Evolutionary conservation across 1,140 invertebrate genomes (phyloP).

Genomic region (Patella vulgata): DNA sequence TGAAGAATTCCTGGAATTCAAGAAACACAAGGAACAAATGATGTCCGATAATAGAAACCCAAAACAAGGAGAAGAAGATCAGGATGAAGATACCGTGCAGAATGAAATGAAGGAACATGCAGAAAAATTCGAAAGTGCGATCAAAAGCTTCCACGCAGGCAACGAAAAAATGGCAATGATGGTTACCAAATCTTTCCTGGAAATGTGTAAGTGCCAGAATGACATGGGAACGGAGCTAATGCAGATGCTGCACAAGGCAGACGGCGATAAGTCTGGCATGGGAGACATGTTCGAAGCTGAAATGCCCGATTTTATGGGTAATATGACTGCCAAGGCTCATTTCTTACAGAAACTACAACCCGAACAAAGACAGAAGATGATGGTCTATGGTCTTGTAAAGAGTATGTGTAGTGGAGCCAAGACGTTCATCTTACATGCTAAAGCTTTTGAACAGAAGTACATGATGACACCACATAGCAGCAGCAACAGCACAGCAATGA

Average conservation of each 20-base stretch:
- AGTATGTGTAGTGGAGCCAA: slow-evolving; percentile 5
- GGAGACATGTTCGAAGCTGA: not conserved
- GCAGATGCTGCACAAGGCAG: not conserved
- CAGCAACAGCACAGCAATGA: too few relatives aligned
- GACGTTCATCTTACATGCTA: slow-evolving; percentile 4
- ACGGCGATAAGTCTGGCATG: not conserved
- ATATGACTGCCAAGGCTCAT: not conserved
- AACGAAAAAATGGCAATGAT: not conserved
- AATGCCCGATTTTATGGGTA: not conserved
- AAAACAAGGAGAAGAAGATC: too few relatives aligned
- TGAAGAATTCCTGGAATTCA: too few relatives aligned
- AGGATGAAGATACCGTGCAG: too few relatives aligned
- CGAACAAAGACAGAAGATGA: not conserved
- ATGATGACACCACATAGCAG: too few relatives aligned
- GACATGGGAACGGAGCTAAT: not conserved
- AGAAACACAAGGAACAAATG: too few relatives aligned
- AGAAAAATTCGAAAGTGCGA: too few relatives aligned
- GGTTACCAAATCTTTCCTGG: not conserved
- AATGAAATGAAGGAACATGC: too few relatives aligned
- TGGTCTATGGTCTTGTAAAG: not conserved
- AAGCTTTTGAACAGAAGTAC: slow-evolving; percentile 4
- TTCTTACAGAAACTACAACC: not conserved
- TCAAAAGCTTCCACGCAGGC: too few relatives aligned
- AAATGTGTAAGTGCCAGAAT: not conserved
- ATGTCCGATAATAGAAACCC: too few relatives aligned